A percentile compares a stretch with the other conserved stretches of the same genome.
Conservation (phyloP, 2,113 vertebrate genomes). For the Gobius niger region DNA sequence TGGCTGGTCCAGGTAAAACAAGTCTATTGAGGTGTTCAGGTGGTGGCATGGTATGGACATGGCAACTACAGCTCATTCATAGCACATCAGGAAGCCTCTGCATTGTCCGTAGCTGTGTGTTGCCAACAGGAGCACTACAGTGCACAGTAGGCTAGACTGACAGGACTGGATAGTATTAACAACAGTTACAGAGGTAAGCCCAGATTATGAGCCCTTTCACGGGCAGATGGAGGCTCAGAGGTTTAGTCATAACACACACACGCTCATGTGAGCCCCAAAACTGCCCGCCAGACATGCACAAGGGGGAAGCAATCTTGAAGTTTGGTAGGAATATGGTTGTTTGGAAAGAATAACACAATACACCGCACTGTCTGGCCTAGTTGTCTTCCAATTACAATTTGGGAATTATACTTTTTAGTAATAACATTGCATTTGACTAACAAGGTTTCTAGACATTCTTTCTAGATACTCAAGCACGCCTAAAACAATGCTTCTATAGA, state of each 20-base stretch:
- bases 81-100: constrained; percentile 4
- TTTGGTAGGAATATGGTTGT: constrained; percentile 29
- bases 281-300: constrained; percentile 30
- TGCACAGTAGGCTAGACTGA: constrained; percentile 22
- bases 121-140: constrained; percentile 40
- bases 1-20: constrained; percentile 56
- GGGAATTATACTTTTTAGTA: too few species aligned
- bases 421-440: too few species aligned
- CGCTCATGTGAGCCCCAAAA: constrained; percentile 19
- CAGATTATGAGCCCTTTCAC: constrained; percentile 79
- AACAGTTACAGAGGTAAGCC: constrained; percentile 63
- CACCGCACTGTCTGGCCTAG: background rate
- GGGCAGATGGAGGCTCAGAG: constrained; percentile 81
- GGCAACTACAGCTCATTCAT: constrained; percentile 32
- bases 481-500: too few species aligned
- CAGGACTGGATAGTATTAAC: constrained; percentile 48
- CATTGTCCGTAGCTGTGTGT: constrained; percentile 17
- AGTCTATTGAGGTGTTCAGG: constrained; percentile 55
- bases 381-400: background rate
- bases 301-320: constrained; percentile 22
- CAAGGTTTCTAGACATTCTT: too few species aligned
- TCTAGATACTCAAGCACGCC: too few species aligned
- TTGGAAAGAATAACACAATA: constrained; percentile 34
- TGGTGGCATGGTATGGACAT: constrained; percentile 52
- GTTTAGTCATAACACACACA: constrained; percentile 67